These are phyloP conservation scores for Brachyistius frenatus DNA, from an alignment of 2,113 vertebrate species.

Conservation along the genomic window DNA sequence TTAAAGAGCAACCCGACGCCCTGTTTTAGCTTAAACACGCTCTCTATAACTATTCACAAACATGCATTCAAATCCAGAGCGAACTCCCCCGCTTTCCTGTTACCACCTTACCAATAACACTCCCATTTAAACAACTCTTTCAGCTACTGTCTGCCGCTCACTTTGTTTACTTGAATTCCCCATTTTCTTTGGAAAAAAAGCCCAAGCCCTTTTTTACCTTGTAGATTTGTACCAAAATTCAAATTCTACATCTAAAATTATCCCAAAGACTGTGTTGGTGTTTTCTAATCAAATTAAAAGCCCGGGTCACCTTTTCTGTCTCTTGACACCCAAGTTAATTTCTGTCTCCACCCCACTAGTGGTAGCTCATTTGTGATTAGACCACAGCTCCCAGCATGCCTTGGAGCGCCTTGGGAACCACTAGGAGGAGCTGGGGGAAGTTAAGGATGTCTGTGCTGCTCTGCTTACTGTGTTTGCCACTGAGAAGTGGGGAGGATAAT, in stretches of 20 bases:
- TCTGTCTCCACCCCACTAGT: constrained; percentile 29
- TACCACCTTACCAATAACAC: constrained; percentile 1
- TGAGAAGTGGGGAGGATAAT: constrained; percentile 42
- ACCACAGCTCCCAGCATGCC: constrained; percentile 65
- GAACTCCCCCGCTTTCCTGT: background rate
- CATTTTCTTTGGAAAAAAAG: background rate
- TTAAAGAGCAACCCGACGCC: background rate
- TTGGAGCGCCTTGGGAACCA: constrained; percentile 39
- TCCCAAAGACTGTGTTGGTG: background rate
- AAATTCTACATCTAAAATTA: background rate
- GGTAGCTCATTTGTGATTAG: constrained; percentile 58
- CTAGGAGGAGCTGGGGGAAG: constrained; percentile 46
- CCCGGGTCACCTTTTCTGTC: constrained; percentile 11
- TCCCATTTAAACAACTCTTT: constrained; percentile 1
- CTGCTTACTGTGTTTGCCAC: constrained; percentile 22
- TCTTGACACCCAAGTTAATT: constrained; percentile 10
- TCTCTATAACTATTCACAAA: background rate
- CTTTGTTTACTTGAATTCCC: background rate
- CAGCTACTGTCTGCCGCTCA: background rate
- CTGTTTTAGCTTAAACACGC: background rate
- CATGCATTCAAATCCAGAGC: background rate
- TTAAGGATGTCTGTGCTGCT: constrained; percentile 26
- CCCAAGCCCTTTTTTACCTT: background rate
- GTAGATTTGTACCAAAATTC: background rate
- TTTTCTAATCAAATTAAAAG: constrained; percentile 8